Base-by-base conservation (phyloP, 1,140 invertebrate species). In the Caerostris extrusa region DNA sequence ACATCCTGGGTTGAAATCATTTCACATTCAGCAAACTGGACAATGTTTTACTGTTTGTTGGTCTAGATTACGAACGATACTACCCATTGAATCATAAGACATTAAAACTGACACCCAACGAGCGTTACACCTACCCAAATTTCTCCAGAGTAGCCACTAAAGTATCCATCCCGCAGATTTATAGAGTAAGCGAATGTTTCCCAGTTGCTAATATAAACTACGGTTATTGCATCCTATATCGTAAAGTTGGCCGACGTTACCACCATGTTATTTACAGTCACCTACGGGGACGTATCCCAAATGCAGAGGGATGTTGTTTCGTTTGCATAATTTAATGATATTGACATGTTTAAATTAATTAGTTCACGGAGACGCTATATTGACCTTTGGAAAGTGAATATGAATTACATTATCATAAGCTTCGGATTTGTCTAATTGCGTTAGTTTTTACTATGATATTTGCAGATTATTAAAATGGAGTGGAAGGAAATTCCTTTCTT, bases 141-240 rank as follows among this genome's bases (percentile, higher is more conserved):
- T 91, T 91, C 89, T 77, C 69, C 17, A 34, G 89, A 91, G 89
- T 57, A 82, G 89, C 69, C 89, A 81, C 89, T 77, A 91, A 91
- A 91, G 71, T 91, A 81, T 91, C 89, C 71, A 67, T 91, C 71
- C 89, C 89, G 8, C 56, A 82, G 89, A 82, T 91, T 91, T 91
- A 91, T 91, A 91, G 89, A 60, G 56, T 50, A 8, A 14, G 55
- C 89, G 58, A 91, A 91, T 91, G 89, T 82, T 91, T 91, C 89
- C 89, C 71, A 60, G 89, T 91, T 81, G 89, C 89, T 91, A 91
- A 91, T 91, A 91, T 91, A 91, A 91, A 82, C 89, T 91, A 91
- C 58, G 89, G 89, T 91, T 91, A 91, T 91, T 91, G 89, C 89
- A 50, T 55, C 55, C 56, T 58, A 58, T 91, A 91, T 91, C 89